Evolutionary conservation across 1,140 invertebrate genomes (phyloP).

Genomic region (Parapsyche elsis): DNA sequence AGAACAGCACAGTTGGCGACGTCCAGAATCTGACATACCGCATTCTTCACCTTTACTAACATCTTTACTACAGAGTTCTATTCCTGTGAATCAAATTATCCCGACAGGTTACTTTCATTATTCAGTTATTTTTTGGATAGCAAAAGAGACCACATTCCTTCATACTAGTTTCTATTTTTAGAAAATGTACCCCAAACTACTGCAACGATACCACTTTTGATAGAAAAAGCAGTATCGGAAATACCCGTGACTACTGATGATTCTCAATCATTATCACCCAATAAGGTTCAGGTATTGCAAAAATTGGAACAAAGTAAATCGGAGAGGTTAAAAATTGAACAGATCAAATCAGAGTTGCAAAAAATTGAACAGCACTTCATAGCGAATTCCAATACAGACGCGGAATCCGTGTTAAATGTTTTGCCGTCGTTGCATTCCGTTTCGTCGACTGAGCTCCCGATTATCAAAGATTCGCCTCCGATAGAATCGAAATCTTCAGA

Average conservation of each 20-base stretch:
- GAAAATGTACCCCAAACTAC: background rate
- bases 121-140: background rate
- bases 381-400: slow-evolving; percentile 53
- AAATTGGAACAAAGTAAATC: slow-evolving; percentile 65
- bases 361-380: slow-evolving; percentile 63
- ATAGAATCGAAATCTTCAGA: slow-evolving; percentile 56
- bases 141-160: too few species aligned
- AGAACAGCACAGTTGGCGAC: slow-evolving; percentile 70
- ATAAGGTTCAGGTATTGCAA: slow-evolving; percentile 47
- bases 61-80: slow-evolving; percentile 81
- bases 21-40: slow-evolving; percentile 57
- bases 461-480: slow-evolving; percentile 44
- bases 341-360: slow-evolving; percentile 65
- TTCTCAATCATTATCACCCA: background rate
- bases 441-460: slow-evolving; percentile 28
- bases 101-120: slow-evolving; percentile 27
- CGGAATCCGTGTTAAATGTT: slow-evolving; percentile 21
- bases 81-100: slow-evolving; percentile 64
- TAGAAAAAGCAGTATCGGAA: background rate
- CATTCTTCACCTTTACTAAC: slow-evolving; percentile 81
- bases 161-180: too few species aligned
- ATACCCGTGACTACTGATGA: background rate
- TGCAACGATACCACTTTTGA: background rate
- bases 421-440: slow-evolving; percentile 44
- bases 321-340: slow-evolving; percentile 62